phyloP scores from a whole-genome alignment of 2,113 vertebrate genomes.

The Ramphastos sulfuratus region DNA sequence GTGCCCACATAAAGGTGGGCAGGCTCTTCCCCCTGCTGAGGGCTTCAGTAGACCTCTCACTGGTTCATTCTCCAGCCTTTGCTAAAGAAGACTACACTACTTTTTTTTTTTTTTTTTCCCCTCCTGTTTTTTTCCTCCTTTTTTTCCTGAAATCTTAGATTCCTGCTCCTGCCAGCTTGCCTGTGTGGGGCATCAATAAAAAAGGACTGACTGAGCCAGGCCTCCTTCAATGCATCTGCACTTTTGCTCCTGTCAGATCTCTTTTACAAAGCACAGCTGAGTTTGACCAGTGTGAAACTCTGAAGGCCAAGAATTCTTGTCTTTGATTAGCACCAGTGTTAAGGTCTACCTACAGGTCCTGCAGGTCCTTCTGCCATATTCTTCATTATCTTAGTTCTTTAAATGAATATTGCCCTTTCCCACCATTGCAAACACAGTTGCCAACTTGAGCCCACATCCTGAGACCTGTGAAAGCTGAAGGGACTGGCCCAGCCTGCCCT shows the following conservation, averaged over 20 bases:
- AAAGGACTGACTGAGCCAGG: background rate
- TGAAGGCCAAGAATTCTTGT: background rate
- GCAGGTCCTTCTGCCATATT: background rate
- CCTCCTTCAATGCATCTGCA: background rate
- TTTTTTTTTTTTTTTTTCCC: background rate
- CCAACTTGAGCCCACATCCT: background rate
- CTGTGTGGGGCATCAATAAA: background rate
- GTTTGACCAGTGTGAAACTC: background rate
- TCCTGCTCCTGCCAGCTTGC: background rate
- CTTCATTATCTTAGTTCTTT: background rate
- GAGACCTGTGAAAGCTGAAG: background rate
- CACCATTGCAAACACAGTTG: background rate
- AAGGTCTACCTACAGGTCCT: background rate
- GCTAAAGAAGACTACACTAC: background rate
- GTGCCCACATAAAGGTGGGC: background rate
- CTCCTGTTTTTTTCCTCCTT: too few relatives aligned
- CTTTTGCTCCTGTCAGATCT: background rate
- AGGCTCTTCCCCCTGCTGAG: constrained; percentile 20
- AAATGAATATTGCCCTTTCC: background rate
- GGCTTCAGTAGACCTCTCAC: background rate
- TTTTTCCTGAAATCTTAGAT: background rate
- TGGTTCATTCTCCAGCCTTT: background rate
- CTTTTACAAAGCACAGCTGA: background rate
- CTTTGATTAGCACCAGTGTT: background rate
- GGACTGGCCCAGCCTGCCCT: background rate